Base-by-base conservation (phyloP, 2,888 invertebrate species). In the Hymenopus coronatus region DNA sequence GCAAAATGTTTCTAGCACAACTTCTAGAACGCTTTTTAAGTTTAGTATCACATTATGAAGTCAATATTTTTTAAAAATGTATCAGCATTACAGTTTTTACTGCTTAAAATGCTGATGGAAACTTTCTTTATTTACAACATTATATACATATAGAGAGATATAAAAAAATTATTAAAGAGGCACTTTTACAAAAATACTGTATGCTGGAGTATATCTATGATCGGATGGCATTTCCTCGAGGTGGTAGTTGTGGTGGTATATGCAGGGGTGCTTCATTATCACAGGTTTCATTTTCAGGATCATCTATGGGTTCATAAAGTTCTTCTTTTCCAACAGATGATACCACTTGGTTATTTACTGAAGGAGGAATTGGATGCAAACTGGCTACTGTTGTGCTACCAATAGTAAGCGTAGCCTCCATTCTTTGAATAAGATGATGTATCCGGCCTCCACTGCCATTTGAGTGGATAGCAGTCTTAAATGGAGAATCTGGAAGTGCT, bases 221-320 rank as follows among this genome's bases (percentile, higher is more conserved):
- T 70, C 20, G 54, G 6, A 70, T 70, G 20, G 6, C 54, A 70
- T 25, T 25, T 70, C 54, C 54, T 70, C 54, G 54, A 70, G 54
- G 54, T 70, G 54, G 54, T 3, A 70, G 54, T 20, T 70, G 54
- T 15, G 54, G 54, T 1, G 54, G 54, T 70, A 70, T 70, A 70
- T 6, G 6, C 54, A 70, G 25, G 4, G 25, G 54, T 70, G 15
- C 20, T 70, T 20, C 54, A 70, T 3, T 70, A 20, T 70, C 54
- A 70, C 20, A 70, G 20, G 25, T 70, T 20, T 70, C 54, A 25
- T 70, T 70, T 70, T 20, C 54, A 70, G 54, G 54, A 25, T 70
- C 54, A 70, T 88, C 88, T 46, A 88, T 88, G 30, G 88, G 82
- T 28, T 88, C 88, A 85, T 88, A 88, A 28, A 88, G 15, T 40